These are phyloP conservation scores for Luidia sarsii DNA, from an alignment of 53 echinoderm and acorn worm species.

Conservation along the genomic window DNA sequence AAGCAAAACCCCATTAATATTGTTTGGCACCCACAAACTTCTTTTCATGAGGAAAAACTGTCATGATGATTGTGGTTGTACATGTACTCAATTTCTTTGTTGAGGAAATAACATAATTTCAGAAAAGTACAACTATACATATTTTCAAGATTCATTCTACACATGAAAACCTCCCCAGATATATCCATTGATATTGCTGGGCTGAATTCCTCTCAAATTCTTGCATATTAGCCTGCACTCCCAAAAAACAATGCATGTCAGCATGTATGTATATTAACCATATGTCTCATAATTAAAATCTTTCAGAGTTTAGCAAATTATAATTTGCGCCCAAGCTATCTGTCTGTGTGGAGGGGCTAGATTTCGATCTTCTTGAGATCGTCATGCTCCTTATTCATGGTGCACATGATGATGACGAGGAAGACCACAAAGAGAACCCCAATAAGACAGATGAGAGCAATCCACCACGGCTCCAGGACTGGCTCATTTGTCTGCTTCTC, in stretches of 20 bases:
- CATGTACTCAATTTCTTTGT: no score
- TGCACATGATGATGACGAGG: constrained; percentile 75
- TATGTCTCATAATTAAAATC: not conserved
- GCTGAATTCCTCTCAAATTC: no score
- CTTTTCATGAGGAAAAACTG: no score
- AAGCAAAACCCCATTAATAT: no score
- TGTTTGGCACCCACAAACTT: no score
- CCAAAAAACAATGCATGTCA: not conserved
- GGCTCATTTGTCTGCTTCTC: not conserved
- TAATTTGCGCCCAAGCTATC: not conserved
- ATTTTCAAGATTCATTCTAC: no score
- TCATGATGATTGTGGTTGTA: no score
- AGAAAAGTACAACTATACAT: no score
- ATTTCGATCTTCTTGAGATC: constrained; percentile 53
- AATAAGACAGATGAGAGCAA: constrained; percentile 81
- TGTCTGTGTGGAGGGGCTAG: not conserved
- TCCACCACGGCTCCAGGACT: constrained; percentile 84
- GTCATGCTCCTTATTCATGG: constrained; percentile 71
- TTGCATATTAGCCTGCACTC: not conserved
- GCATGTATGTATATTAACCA: not conserved
- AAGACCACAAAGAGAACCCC: constrained; percentile 81
- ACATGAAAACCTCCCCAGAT: no score
- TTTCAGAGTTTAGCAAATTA: not conserved
- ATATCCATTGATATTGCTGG: no score
- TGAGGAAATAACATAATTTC: no score